Percentiles rank a stretch among this genome's conserved stretches.
phyloP scores from a whole-genome alignment of 2,888 invertebrate species.

The Coleophora flavipennella region DNA sequence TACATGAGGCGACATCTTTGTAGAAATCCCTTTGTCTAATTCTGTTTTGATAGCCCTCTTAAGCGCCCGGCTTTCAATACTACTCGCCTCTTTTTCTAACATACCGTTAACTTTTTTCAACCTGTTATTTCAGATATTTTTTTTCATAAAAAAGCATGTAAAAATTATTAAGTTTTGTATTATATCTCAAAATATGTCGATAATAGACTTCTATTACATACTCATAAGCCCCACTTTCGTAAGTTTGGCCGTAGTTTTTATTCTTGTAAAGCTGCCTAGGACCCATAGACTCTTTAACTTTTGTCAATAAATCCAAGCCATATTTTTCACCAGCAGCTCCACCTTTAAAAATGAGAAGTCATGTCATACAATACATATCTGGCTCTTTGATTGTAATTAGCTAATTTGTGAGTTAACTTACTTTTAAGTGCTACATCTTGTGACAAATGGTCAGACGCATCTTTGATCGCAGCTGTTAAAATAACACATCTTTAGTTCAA shows the following conservation, averaged over 20 bases:
- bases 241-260: slow-evolving; percentile 37
- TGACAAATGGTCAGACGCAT: slow-evolving; percentile 38
- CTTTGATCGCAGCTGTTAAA: slow-evolving; percentile 35
- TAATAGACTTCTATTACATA: neutral
- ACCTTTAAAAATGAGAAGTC: slow-evolving; percentile 29
- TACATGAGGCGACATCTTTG: slow-evolving; percentile 28
- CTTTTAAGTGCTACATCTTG: slow-evolving; percentile 44
- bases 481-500: neutral
- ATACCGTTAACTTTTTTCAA: slow-evolving; percentile 30
- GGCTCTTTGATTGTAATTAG: too few species aligned
- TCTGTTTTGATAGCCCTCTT: slow-evolving; percentile 30
- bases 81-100: slow-evolving; percentile 21
- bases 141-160: too few species aligned
- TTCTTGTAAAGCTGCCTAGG: slow-evolving; percentile 33
- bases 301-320: slow-evolving; percentile 31
- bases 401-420: slow-evolving; percentile 27
- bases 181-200: too few species aligned
- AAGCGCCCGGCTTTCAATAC: slow-evolving; percentile 26
- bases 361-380: too few species aligned
- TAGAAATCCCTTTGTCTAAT: slow-evolving; percentile 31
- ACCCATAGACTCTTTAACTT: slow-evolving; percentile 37
- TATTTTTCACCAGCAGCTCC: slow-evolving; percentile 43
- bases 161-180: too few species aligned
- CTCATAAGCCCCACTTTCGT: slow-evolving; percentile 25
- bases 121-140: too few species aligned